A percentile compares a stretch with the other conserved stretches of the same genome.
Conservation (phyloP, 1,140 invertebrate species). For the Riptortus pedestris region DNA sequence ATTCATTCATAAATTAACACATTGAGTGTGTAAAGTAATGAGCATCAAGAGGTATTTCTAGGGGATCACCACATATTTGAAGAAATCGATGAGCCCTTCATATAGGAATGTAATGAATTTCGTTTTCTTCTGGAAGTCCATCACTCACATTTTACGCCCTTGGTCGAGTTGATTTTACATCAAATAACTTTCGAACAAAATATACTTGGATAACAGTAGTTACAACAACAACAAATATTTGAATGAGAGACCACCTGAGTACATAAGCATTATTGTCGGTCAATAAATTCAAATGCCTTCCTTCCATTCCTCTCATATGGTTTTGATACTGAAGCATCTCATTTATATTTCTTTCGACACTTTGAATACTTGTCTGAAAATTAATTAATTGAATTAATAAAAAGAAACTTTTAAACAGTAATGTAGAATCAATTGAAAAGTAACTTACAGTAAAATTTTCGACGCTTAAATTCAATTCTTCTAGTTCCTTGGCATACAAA, state of each 20-base stretch:
- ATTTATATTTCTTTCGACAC: constrained; percentile 73
- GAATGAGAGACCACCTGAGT: constrained; percentile 72
- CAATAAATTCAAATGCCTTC: constrained; percentile 69
- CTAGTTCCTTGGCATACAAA: constrained; percentile 77
- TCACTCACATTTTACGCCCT: background rate
- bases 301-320: constrained; percentile 61
- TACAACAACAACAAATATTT: constrained; percentile 68
- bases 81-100: too few relatives aligned
- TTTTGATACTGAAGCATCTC: constrained; percentile 75
- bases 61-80: too few relatives aligned
- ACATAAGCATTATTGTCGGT: constrained; percentile 76
- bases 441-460: constrained; percentile 80
- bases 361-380: constrained; percentile 59
- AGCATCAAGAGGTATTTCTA: too few relatives aligned
- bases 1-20: too few relatives aligned
- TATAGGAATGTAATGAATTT: too few relatives aligned
- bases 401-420: constrained; percentile 2
- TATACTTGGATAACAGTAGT: constrained; percentile 72
- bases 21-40: too few relatives aligned
- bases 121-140: too few relatives aligned
- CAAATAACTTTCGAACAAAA: constrained; percentile 80
- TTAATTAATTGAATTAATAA: constrained; percentile 38
- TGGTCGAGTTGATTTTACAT: constrained; percentile 44
- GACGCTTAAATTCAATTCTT: constrained; percentile 75
- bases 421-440: background rate